Conservation (phyloP, 2,797 vertebrate genomes). For the Centroberyx gerrardi region DNA sequence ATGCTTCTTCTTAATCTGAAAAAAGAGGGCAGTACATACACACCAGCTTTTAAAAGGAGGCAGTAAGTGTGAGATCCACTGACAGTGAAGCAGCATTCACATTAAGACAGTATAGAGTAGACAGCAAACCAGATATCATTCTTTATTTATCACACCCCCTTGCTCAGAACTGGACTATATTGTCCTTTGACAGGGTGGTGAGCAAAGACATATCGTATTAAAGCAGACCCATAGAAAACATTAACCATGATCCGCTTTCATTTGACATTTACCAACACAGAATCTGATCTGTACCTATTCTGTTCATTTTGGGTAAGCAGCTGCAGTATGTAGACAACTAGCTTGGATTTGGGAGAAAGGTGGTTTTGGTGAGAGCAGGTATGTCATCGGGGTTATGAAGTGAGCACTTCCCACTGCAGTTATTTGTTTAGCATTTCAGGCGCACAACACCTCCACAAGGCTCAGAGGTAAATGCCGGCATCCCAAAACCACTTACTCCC, state of each 20-base stretch:
- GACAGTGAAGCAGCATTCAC: slow-evolving; percentile 19
- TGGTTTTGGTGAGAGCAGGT: neutral
- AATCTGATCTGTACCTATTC: too few relatives aligned
- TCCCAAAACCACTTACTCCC: neutral
- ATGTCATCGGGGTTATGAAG: neutral
- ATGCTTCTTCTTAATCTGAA: slow-evolving; percentile 7
- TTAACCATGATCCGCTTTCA: slow-evolving; percentile 13
- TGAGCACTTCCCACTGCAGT: neutral
- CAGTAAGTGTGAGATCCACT: neutral
- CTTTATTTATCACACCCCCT: neutral
- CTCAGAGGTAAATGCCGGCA: too few relatives aligned
- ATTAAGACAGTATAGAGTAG: neutral
- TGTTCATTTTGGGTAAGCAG: too few relatives aligned
- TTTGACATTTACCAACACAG: neutral
- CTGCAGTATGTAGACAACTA: too few relatives aligned
- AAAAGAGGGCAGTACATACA: neutral
- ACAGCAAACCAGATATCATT: neutral
- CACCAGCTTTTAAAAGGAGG: neutral
- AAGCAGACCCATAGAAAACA: neutral
- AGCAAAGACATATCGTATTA: slow-evolving; percentile 18
- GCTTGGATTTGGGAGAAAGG: too few relatives aligned
- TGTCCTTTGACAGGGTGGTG: neutral
- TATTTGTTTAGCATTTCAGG: neutral
- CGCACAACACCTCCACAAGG: neutral
- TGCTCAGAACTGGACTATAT: slow-evolving; percentile 3